These are phyloP conservation scores for Drosophila parabipectinata DNA, from an alignment of 1,140 invertebrate species.

Conservation along the genomic window DNA sequence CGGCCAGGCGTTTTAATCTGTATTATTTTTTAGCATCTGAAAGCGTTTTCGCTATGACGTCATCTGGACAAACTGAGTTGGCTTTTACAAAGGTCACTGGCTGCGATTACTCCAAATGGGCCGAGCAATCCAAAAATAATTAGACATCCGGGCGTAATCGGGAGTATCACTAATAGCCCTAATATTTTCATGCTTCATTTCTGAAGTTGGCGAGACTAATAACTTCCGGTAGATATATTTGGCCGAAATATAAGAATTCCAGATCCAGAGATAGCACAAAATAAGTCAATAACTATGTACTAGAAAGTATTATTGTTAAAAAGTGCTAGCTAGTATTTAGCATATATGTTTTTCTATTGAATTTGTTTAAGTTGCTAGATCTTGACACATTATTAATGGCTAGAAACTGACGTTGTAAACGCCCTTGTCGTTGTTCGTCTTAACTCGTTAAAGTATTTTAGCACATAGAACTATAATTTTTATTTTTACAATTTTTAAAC, in stretches of 20 bases:
- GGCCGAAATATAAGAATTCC: conserved; percentile 5
- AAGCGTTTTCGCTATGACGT: conserved; percentile 22
- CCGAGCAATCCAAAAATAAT: conserved; percentile 56
- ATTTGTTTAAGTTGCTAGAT: not conserved
- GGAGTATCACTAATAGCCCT: conserved; percentile 16
- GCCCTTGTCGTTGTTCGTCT: not conserved
- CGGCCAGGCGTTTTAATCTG: conserved; percentile 7
- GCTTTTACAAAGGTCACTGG: conserved; percentile 18
- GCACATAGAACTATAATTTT: too few species aligned
- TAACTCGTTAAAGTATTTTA: not conserved
- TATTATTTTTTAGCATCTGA: conserved; percentile 14
- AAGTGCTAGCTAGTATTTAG: too few species aligned
- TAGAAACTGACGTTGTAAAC: too few species aligned
- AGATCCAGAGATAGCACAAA: conserved; percentile 18
- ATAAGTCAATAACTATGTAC: too few species aligned
- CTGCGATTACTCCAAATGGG: conserved; percentile 43
- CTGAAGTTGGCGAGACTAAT: conserved; percentile 61
- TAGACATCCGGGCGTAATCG: conserved; percentile 29
- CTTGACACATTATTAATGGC: not conserved
- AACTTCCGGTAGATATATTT: conserved; percentile 26
- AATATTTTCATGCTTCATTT: conserved; percentile 76
- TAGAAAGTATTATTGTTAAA: too few species aligned
- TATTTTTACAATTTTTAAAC: too few species aligned
- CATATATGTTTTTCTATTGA: too few species aligned
- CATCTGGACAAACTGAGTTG: not conserved